Base-by-base conservation (phyloP, 1,140 invertebrate species). In the Maniola jurtina region DNA sequence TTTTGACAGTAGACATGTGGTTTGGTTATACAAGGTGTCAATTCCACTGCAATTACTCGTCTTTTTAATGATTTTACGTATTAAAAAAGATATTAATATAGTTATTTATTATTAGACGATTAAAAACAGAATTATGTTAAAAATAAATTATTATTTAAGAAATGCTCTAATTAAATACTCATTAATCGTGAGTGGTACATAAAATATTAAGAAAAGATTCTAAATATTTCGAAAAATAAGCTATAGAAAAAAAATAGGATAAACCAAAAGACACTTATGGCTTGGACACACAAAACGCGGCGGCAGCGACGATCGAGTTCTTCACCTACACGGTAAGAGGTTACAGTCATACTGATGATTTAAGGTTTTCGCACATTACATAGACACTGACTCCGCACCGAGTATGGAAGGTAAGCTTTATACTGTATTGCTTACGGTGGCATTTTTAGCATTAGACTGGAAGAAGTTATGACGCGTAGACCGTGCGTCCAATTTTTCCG, bases 1-100 rank as follows among this genome's bases (percentile, higher is more conserved):
- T 87, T 86, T 85, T 86, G 76, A 65, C 64, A 65, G 48, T 60
- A 47, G 33, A 57, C 11, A 10, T 57, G 40, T 64, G 62, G 52
- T 55, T 42, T 55, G 40, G 10, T 25, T 25, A 25, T 57, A 35
- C 55, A 64, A 35, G 42, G 16, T 11, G 56, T 4, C 25, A 47
- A 11, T 42, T 63, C 34, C 45, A 57, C 42, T 57, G 33, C 13
- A 57, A 56, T 7, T 56, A 56, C 33, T 36, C 50, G 50, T 56
- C 38, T 63, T 56, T 64, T 64, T 55, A 25, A 55, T 55, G 33
- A 55, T 55, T 34, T 34, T 55, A 55, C 52, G 52, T 55, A 34
- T 34, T 14, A 55, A 11, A 25, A 55, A 33, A 34, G 4, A 7
- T 15, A 14, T 25, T 25, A 25, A 25, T 25, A 25, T 25, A 25